phyloP scores from a whole-genome alignment of 2,888 invertebrate genomes.

The Oxytorus armatus region DNA sequence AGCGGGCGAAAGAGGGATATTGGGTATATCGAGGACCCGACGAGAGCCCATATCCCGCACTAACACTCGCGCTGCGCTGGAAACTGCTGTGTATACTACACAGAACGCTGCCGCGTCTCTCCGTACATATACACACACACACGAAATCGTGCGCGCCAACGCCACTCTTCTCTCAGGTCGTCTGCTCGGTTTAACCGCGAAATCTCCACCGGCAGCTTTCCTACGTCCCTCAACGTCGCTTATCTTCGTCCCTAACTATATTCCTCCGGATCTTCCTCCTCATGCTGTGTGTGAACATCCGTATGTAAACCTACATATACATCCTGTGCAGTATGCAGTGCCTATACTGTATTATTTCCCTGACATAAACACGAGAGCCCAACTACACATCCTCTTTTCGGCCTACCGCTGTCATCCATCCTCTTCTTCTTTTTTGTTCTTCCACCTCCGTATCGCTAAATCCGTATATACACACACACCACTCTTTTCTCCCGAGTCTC shows the following conservation, averaged over 20 bases:
- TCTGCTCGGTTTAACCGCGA: conserved; percentile 31
- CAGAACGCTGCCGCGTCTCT: no score
- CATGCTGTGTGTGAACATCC: background rate
- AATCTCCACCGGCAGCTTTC: conserved; percentile 24
- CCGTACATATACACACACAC: no score
- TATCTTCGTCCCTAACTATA: conserved; percentile 27
- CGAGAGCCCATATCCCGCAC: conserved; percentile 58
- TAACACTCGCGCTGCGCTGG: conserved; percentile 32
- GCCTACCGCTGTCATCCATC: background rate
- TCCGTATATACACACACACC: conserved; percentile 4
- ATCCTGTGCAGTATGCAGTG: background rate
- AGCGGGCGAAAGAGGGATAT: background rate
- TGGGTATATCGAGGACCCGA: background rate
- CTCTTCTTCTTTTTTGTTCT: background rate
- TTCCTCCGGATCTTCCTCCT: conserved; percentile 17
- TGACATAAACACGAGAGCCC: background rate
- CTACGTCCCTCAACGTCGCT: conserved; percentile 57
- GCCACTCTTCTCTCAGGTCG: conserved; percentile 31
- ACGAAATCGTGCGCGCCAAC: conserved; percentile 66
- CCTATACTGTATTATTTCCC: conserved; percentile 6
- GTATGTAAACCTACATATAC: no score
- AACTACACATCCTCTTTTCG: conserved; percentile 12
- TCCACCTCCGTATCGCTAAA: conserved; percentile 6
- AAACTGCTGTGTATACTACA: conserved; percentile 42
- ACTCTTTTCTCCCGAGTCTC: conserved; percentile 17